Evolutionary conservation across 2,888 invertebrate genomes (phyloP).

Genomic region (Eledone cirrhosa): DNA sequence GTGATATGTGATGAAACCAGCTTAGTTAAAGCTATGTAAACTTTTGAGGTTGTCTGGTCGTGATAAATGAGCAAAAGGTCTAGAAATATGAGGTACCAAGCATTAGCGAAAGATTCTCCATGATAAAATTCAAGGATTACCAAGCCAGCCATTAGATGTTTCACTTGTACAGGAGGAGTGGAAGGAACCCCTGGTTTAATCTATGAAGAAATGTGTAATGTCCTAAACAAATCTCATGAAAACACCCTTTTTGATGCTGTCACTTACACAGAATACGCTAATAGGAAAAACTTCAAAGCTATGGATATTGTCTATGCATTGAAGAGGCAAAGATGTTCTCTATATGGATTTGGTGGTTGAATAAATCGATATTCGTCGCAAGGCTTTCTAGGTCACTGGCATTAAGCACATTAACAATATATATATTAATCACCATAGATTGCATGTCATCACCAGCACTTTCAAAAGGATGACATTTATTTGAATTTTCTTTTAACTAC

Average conservation of each 20-base stretch:
- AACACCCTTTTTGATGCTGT: slow-evolving; percentile 74
- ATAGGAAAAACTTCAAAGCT: slow-evolving; percentile 86
- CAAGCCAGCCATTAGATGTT: slow-evolving; percentile 79
- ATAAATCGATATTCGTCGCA: no score
- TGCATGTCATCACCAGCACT: no score
- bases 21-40: no score
- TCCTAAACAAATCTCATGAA: background rate
- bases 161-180: slow-evolving; percentile 76
- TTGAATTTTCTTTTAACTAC: no score
- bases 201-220: slow-evolving; percentile 66
- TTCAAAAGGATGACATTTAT: no score
- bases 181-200: slow-evolving; percentile 79
- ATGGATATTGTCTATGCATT: slow-evolving; percentile 82
- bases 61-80: slow-evolving; percentile 81
- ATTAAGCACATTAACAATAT: no score
- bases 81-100: slow-evolving; percentile 84
- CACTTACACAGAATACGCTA: slow-evolving; percentile 87
- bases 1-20: no score
- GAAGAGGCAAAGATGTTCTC: slow-evolving; percentile 6
- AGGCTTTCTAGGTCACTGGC: no score
- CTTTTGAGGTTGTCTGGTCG: slow-evolving; percentile 77
- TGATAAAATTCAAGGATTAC: slow-evolving; percentile 85
- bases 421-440: no score
- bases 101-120: slow-evolving; percentile 82
- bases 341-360: slow-evolving; percentile 24